A percentile compares a stretch with the other conserved stretches of the same genome.
Conservation (phyloP, 2,797 vertebrate species). For the Sebastiscus albofasciatus region DNA sequence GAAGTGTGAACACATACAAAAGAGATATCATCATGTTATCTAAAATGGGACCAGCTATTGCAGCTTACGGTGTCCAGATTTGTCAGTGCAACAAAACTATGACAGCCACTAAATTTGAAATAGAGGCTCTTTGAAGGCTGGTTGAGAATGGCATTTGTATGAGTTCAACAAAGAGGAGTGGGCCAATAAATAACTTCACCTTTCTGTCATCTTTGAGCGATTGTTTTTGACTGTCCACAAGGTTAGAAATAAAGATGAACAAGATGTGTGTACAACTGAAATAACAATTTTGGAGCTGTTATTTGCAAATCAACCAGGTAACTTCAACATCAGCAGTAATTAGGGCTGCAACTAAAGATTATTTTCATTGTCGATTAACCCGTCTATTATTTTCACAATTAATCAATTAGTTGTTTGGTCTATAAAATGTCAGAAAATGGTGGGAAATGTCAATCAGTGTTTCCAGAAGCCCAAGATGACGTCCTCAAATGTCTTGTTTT, state of each 20-base stretch:
- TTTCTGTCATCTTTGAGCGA: constrained; percentile 7
- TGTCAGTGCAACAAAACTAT: constrained; percentile 1
- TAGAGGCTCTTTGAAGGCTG: background rate
- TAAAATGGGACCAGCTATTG: background rate
- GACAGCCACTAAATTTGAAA: constrained; percentile 18
- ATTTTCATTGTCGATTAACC: background rate
- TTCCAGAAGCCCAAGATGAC: no score
- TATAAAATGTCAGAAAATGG: no score
- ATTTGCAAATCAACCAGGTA: background rate
- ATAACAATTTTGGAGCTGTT: background rate
- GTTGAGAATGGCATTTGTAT: no score
- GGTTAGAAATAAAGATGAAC: background rate
- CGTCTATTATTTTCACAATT: background rate
- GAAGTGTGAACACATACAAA: constrained; percentile 21
- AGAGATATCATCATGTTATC: background rate
- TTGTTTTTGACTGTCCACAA: constrained; percentile 1
- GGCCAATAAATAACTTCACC: constrained; percentile 38
- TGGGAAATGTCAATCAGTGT: no score
- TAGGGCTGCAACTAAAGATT: background rate
- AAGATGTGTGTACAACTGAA: background rate
- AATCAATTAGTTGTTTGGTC: no score
- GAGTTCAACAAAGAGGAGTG: background rate
- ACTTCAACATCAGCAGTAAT: background rate
- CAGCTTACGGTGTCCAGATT: background rate
- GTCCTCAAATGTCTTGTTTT: no score